A percentile compares a stretch with the other conserved stretches of the same genome.
These are phyloP conservation scores for Dinoponera quadriceps DNA, from an alignment of 1,140 invertebrate species.

Conservation along the genomic window DNA sequence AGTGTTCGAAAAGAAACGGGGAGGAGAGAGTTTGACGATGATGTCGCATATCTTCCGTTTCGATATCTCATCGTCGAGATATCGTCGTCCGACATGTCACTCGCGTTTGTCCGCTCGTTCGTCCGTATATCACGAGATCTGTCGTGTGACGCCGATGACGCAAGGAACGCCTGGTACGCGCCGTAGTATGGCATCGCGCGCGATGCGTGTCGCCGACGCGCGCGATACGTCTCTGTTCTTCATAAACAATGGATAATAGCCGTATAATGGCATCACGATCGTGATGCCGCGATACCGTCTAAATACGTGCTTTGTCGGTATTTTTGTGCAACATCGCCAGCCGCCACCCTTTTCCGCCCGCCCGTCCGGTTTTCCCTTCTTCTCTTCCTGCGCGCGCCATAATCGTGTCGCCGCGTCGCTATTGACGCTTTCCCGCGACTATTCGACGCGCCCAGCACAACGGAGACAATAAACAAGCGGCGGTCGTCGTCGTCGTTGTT, in stretches of 20 bases:
- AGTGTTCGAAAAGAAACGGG: neutral
- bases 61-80: neutral
- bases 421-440: constrained; percentile 77
- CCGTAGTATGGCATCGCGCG: constrained; percentile 9
- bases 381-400: constrained; percentile 23
- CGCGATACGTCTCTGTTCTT: constrained; percentile 56
- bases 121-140: constrained; percentile 16
- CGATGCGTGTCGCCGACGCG: constrained; percentile 32
- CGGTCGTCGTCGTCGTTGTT: constrained; percentile 8
- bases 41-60: neutral
- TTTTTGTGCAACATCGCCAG: constrained; percentile 33
- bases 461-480: constrained; percentile 73
- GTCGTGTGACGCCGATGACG: constrained; percentile 2
- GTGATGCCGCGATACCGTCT: constrained; percentile 60
- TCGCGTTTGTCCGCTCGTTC: neutral
- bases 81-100: too few species aligned
- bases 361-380: constrained; percentile 13
- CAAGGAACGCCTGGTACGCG: neutral
- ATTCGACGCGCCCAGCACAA: constrained; percentile 70
- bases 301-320: constrained; percentile 62
- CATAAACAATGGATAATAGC: constrained; percentile 66
- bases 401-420: constrained; percentile 37
- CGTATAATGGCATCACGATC: constrained; percentile 54
- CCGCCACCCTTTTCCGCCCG: constrained; percentile 36
- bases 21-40: too few species aligned